phyloP scores from a whole-genome alignment of 1,140 invertebrate genomes.

The Hycleus phaleratus region DNA sequence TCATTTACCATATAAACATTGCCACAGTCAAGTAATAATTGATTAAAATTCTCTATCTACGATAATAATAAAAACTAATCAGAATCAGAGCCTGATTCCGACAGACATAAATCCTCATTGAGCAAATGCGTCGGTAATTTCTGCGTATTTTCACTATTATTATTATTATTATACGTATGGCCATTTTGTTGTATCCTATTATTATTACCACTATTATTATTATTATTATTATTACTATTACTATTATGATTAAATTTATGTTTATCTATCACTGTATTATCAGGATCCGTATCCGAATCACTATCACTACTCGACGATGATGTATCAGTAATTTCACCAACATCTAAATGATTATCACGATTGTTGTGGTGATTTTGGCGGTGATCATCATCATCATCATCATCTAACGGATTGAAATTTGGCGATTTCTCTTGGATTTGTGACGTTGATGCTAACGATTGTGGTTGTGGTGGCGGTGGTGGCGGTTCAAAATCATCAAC shows the following conservation, averaged over 20 bases:
- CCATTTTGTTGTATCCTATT: conserved; percentile 23
- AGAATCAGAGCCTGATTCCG: conserved; percentile 61
- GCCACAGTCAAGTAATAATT: conserved; percentile 2
- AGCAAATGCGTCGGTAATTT: conserved; percentile 49
- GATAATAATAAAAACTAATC: conserved; percentile 21
- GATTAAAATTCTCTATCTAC: neutral
- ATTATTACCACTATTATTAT: conserved; percentile 30
- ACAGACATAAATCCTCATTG: conserved; percentile 68
- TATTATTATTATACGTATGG: conserved; percentile 17
- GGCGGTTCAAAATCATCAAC: conserved; percentile 50
- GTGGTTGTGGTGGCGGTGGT: conserved; percentile 25
- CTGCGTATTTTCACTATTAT: conserved; percentile 9
- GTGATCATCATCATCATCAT: conserved; percentile 1
- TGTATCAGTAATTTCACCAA: conserved; percentile 34
- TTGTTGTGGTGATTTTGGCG: too few relatives aligned
- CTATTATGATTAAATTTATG: conserved; percentile 30
- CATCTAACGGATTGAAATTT: conserved; percentile 1
- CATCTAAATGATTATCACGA: neutral
- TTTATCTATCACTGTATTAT: conserved; percentile 22
- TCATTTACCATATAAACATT: conserved; percentile 21
- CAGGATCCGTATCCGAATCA: conserved; percentile 36
- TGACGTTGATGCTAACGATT: conserved; percentile 25
- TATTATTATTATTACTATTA: conserved; percentile 13
- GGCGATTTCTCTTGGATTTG: conserved; percentile 24
- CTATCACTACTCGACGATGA: conserved; percentile 35